These are phyloP conservation scores for Macrosteles quadrilineatus DNA, from an alignment of 1,140 invertebrate genomes.

Conservation along the genomic window DNA sequence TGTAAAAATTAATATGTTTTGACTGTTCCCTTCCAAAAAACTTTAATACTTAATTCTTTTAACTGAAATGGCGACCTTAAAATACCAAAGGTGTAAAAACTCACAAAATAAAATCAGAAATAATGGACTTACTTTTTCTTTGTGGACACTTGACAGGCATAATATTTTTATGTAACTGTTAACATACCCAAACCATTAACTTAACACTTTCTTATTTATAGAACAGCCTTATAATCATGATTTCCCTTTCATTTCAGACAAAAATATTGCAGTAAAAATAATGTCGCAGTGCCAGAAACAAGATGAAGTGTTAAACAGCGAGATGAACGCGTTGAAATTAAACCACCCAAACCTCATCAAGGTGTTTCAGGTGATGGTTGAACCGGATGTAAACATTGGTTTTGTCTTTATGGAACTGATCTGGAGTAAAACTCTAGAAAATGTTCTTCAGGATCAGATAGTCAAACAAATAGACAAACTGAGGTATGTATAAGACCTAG, in stretches of 20 bases:
- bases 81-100: no score
- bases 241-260: constrained; percentile 45
- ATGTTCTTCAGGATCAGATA: constrained; percentile 47
- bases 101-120: no score
- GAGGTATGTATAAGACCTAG: neutral
- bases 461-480: neutral
- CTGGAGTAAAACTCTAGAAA: constrained; percentile 31
- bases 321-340: constrained; percentile 54
- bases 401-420: constrained; percentile 51
- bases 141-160: no score
- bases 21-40: no score
- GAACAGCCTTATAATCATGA: neutral
- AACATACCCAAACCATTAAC: neutral
- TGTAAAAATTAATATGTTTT: no score
- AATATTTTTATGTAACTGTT: neutral
- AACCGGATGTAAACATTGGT: constrained; percentile 40
- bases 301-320: constrained; percentile 51
- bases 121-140: no score
- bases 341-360: constrained; percentile 59
- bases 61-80: no score
- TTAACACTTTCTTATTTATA: no score
- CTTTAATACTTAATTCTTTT: no score
- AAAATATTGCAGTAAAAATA: constrained; percentile 60
- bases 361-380: constrained; percentile 51
- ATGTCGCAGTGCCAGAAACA: constrained; percentile 48